Base-by-base conservation (phyloP, 92 coral and sea anemone species). In the Virgularia gustaviana region DNA sequence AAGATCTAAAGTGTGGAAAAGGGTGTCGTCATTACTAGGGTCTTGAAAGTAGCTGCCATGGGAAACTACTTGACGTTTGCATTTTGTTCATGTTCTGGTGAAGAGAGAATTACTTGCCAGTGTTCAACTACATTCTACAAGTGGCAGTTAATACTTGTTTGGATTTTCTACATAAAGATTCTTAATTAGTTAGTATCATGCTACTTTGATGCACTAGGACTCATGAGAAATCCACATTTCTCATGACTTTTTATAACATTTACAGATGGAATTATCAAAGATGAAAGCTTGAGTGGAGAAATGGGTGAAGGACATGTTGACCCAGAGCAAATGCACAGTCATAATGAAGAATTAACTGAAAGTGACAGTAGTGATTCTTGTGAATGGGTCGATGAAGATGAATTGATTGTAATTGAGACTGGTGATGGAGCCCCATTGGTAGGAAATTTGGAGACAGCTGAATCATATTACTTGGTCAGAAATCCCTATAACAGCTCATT, bases 371-470 rank as follows among this genome's bases (percentile, higher is more conserved):
- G 73, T 7, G 36, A 63, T 29, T 65, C 72, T 77, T 39, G 86
- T 49, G 45, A 86, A 72, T 63, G 83, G 78, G 51, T 80, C 58
- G 91, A 78, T 32, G 86, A 77, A 29, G 92, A 86, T 36, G 90
- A 84, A 42, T 64, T 92, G 19, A 84, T 84, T 88, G 98, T 92
- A 8, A 82, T 89, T 32, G 98, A 92, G 41, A 92, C 98, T 60
- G 86, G 92, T 33, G 98, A 92, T 28, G 98, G 98, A 57, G 80
- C 90, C 34, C 88, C 98, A 41, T 76, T 92, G 51, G 83, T 92
- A 29, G 96, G 88, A 24, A 86, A 83, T 1, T n/a, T 85, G 39
- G 92, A 87, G 49, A 83, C 81, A 27, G 73, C 80, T 12, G 85
- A 90, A 42, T 89, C 84, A 62, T 81, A 83, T 56, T 85, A 81